Evolutionary conservation across 2,797 vertebrate species (phyloP).

Genomic region (Helostoma temminkii): DNA sequence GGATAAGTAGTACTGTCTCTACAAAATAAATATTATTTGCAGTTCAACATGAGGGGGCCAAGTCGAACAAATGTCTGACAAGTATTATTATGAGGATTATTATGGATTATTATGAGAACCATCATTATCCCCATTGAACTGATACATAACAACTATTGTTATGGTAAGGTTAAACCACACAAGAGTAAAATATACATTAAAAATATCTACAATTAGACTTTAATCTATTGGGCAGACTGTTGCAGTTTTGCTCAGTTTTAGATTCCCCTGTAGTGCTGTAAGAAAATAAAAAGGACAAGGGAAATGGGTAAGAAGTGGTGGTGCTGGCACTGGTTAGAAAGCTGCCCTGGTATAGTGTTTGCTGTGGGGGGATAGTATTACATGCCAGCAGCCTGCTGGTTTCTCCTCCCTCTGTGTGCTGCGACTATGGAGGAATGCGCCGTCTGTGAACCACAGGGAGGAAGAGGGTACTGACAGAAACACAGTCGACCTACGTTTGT

Average conservation of each 20-base stretch:
- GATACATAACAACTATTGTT: background rate
- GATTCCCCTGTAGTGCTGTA: conserved; percentile 23
- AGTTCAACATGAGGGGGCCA: background rate
- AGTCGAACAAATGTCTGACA: conserved; percentile 1
- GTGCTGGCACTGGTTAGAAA: conserved; percentile 62
- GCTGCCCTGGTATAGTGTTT: conserved; percentile 70
- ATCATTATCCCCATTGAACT: conserved; percentile 6
- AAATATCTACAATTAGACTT: conserved; percentile 3
- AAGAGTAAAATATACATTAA: background rate
- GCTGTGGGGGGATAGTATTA: conserved; percentile 72
- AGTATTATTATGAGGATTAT: background rate
- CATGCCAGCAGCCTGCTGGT: conserved; percentile 72
- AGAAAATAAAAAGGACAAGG: conserved; percentile 40
- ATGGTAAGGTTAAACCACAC: background rate
- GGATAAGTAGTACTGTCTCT: background rate
- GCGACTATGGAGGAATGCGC: conserved; percentile 74
- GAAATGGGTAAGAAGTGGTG: conserved; percentile 39
- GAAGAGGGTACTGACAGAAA: conserved; percentile 73
- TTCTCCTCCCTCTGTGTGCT: conserved; percentile 67
- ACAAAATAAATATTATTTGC: background rate
- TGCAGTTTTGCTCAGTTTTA: conserved; percentile 20
- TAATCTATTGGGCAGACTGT: conserved; percentile 3
- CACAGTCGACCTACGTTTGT: conserved; percentile 63
- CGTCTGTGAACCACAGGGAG: conserved; percentile 70
- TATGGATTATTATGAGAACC: background rate